Conservation (phyloP, 2,888 invertebrate species). For the Ptychoptera albimana region DNA sequence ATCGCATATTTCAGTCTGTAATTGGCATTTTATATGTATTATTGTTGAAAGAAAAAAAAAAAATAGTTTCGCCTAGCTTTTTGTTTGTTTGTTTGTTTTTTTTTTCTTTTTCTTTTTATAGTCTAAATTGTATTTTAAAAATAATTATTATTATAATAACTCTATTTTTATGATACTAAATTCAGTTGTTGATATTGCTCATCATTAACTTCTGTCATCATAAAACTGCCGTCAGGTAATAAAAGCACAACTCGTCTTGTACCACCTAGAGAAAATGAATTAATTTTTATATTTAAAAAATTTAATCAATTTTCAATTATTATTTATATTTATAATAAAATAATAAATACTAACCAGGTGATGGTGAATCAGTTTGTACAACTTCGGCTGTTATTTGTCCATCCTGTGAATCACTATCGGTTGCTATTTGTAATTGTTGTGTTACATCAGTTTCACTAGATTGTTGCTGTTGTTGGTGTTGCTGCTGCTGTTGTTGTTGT, state of each 20-base stretch:
- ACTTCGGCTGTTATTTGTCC: slow-evolving; percentile 76
- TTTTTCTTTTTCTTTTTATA: too few species aligned
- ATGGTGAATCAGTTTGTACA: slow-evolving; percentile 68
- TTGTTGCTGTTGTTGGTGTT: too few species aligned
- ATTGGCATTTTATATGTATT: too few species aligned
- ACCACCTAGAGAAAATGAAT: slow-evolving; percentile 45
- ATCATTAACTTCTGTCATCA: slow-evolving; percentile 76
- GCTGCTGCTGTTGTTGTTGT: slow-evolving; percentile 11
- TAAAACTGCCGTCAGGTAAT: slow-evolving; percentile 68
- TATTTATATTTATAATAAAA: not conserved
- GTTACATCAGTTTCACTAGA: slow-evolving; percentile 7
- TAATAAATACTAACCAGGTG: slow-evolving; percentile 44
- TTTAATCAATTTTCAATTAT: too few species aligned
- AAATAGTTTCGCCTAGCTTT: too few species aligned
- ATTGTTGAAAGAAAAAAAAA: too few species aligned
- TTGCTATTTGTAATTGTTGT: slow-evolving; percentile 11
- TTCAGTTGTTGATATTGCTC: slow-evolving; percentile 48
- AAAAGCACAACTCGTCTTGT: slow-evolving; percentile 70
- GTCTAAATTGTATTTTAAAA: too few species aligned
- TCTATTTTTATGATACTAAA: slow-evolving; percentile 9
- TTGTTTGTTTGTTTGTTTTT: too few species aligned
- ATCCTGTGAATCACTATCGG: slow-evolving; percentile 34
- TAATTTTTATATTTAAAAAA: not conserved
- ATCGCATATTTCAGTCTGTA: too few species aligned
- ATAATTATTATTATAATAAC: slow-evolving; percentile 9